Base-by-base conservation (phyloP, 2,113 vertebrate species). In the Halichoeres trimaculatus region DNA sequence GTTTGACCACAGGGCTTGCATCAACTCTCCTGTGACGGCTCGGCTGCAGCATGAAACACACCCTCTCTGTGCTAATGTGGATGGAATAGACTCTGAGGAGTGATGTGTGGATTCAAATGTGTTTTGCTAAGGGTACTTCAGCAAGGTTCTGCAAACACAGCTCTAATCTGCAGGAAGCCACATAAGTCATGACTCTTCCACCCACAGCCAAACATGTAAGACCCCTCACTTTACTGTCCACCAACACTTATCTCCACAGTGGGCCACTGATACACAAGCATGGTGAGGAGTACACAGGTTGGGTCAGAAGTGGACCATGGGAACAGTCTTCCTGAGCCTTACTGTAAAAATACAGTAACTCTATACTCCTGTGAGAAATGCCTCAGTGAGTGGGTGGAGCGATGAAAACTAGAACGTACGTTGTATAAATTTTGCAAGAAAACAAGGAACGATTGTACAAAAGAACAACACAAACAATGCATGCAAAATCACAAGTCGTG, bases 101-200 rank as follows among this genome's bases (percentile, higher is more conserved):
- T 76, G 62, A 76, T 12, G 23, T 55, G 62, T 69, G 85, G 81
- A 91, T 91, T 88, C 79, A 13, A 64, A 76, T 26, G 60, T 86
- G 90, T 91, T 93, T 88, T 89, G 66, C 45, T 88, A 84, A 70
- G 70, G 70, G 66, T 83, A 83, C 79, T 92, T 87, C 57, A 90
- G 86, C 67, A 61, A 80, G 66, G 62, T 86, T 91, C 70, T 90
- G 62, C 83, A 92, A 94, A 94, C 88, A 92, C 65, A 5, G 59
- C 13, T 2, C 63, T 93, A 92, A 94, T 92, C 93, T 88, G 47
- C 84, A 91, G 90, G 89, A 93, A 92, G 87, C 88, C 85, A 73
- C 80, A 71, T 64, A 87, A 85, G 78, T 90, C 85, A 83, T 84
- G 87, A 65, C 68, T 61, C 65, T 24, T 70, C 76, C 64, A 51